A percentile compares a stretch with the other conserved stretches of the same genome.
Conservation (phyloP, 2,888 invertebrate species). For the Petrolisthes cinctipes region DNA sequence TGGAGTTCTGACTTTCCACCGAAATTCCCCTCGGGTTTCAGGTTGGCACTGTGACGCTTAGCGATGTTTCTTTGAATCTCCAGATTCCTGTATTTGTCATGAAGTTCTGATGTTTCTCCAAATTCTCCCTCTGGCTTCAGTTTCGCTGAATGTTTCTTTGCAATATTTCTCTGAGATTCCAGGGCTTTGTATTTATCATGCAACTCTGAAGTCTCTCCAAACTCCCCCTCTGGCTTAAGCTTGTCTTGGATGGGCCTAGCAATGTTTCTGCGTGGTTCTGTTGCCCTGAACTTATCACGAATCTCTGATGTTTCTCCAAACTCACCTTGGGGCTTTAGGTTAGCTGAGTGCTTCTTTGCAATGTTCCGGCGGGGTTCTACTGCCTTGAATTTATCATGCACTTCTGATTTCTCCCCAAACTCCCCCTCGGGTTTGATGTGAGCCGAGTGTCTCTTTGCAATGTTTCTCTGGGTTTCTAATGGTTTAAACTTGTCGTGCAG, state of each 20-base stretch:
- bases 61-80: conserved; percentile 51
- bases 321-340: conserved; percentile 48
- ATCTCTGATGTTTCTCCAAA: conserved; percentile 60
- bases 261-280: conserved; percentile 48
- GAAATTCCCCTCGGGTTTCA: conserved; percentile 57
- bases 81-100: conserved; percentile 40
- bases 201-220: conserved; percentile 62
- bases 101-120: conserved; percentile 52
- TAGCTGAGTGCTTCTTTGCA: conserved; percentile 33
- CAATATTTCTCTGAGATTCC: conserved; percentile 52
- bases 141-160: conserved; percentile 49
- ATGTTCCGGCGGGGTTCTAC: conserved; percentile 40
- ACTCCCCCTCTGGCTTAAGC: conserved; percentile 55
- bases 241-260: conserved; percentile 55
- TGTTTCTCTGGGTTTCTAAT: conserved; percentile 33
- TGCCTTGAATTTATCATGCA: conserved; percentile 44
- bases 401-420: conserved; percentile 58
- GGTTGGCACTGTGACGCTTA: conserved; percentile 38
- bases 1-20: conserved; percentile 56
- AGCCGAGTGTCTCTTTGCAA: conserved; percentile 42
- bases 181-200: conserved; percentile 49
- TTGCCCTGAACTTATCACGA: conserved; percentile 45
- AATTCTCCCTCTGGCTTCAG: conserved; percentile 55
- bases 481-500: conserved; percentile 49
- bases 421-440: conserved; percentile 48